Evolutionary conservation across 2,113 vertebrate species (phyloP), one percentile per base, ranked within the genome.

Genomic region (Leiothrix lutea): DNA sequence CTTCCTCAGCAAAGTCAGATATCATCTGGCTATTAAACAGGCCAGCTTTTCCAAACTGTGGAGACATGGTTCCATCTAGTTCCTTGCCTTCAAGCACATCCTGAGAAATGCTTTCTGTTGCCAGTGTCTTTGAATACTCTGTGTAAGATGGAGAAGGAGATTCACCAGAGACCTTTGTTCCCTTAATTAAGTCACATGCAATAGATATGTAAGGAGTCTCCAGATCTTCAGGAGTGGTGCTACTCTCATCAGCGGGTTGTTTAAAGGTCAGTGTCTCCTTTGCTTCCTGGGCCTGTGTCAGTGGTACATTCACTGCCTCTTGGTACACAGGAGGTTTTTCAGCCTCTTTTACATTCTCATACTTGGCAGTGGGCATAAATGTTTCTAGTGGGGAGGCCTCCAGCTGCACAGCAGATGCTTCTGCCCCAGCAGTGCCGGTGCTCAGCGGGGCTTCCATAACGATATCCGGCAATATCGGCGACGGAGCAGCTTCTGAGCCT

Each of bases 111-210:
- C 80, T 64, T 72, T 97, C 97, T 61, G 91, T 58, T 70, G 89
- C 19, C 0, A 2, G 83, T 11, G 38, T 57, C 95, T 98, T 97
- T 22, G 98, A 96, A 66, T 97, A 97, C 69, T 92, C 94, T 47
- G 95, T 66, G 54, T 98, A 97, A 65, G 94, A 95, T 6, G 93
- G 80, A 50, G 94, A 66, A 94, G 78, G 65, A 85, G 97, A 78
- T 67, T 98, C 98, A 44, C 94, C 74, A 31, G 98, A 97, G 53
- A 90, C 95, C 42, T 98, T 98, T 2, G 98, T 98, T 94, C 98
- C 99, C 94, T 99, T 99, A 75, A 99, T 98, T 35, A 99, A 98
- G 94, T 99, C 99, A 77, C 99, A 99, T 2, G 99, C 98, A 31
- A 98, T 99, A 79, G 99, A 99, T 94, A 98, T 98, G 78, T 98